A percentile compares a stretch with the other conserved stretches of the same genome.
Conservation (phyloP, 2,797 vertebrate species). For the Carcharodon carcharias region DNA sequence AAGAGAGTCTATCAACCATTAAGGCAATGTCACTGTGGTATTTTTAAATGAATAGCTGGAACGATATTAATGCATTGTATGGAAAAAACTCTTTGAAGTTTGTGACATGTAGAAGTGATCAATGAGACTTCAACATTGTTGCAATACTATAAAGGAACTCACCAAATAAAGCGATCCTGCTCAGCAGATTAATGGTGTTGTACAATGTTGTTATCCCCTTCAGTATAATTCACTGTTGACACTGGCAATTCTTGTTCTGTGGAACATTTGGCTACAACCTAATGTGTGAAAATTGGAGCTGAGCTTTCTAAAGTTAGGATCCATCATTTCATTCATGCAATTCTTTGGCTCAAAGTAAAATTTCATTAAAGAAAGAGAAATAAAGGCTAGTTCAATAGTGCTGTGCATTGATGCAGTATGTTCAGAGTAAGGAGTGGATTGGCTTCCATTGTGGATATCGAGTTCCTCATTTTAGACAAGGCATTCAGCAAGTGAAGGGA, state of each 20-base stretch:
- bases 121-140: conserved; percentile 16
- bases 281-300: background rate
- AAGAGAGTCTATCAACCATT: background rate
- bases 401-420: background rate
- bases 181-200: background rate
- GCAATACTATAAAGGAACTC: background rate
- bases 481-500: background rate
- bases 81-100: conserved; percentile 10
- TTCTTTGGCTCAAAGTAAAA: background rate
- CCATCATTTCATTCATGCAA: background rate
- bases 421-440: background rate
- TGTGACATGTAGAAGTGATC: conserved; percentile 10
- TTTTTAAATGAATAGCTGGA: conserved; percentile 27
- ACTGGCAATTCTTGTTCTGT: background rate
- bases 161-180: background rate
- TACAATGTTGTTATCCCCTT: background rate
- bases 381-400: background rate
- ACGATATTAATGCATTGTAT: background rate
- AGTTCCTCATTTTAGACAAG: background rate
- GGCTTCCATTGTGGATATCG: background rate
- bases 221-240: background rate
- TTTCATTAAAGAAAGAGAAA: background rate
- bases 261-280: background rate
- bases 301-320: background rate
- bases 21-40: conserved; percentile 24